Conservation (phyloP, 2,888 invertebrate genomes). For the Sinhomidia bicolor region DNA sequence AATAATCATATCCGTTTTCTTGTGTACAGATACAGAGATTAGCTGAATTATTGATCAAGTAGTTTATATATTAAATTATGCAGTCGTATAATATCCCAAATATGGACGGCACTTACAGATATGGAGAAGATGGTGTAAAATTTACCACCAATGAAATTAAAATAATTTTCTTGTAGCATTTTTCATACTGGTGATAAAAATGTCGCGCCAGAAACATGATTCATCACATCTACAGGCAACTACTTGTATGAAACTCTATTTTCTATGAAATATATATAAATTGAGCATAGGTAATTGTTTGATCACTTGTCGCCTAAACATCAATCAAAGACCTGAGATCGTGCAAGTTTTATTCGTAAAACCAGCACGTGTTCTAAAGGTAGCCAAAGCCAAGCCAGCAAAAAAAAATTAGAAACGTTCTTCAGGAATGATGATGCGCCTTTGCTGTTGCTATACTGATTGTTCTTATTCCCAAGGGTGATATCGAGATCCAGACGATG, state of each 20-base stretch:
- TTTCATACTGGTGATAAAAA: slow-evolving; percentile 31
- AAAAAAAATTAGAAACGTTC: background rate
- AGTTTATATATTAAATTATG: too few relatives aligned
- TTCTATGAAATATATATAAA: too few relatives aligned
- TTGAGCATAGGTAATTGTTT: background rate
- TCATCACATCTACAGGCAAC: background rate
- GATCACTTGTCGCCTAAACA: background rate
- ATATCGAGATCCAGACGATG: background rate
- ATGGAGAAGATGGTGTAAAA: background rate
- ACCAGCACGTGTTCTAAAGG: background rate
- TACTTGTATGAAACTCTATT: background rate
- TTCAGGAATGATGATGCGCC: slow-evolving; percentile 35
- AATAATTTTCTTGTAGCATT: slow-evolving; percentile 16
- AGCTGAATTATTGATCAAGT: too few relatives aligned
- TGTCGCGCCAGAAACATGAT: slow-evolving; percentile 8
- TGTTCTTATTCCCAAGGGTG: slow-evolving; percentile 20
- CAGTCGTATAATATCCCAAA: too few relatives aligned
- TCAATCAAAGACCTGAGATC: background rate
- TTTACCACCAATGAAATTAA: background rate
- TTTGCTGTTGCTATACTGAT: background rate
- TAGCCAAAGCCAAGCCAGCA: background rate
- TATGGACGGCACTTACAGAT: too few relatives aligned
- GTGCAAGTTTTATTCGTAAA: background rate
- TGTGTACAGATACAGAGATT: background rate
- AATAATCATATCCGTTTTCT: background rate